Evolutionary conservation across 2,113 vertebrate species (phyloP), one percentile per base, ranked within the genome.

Genomic region (Eclectus roratus): DNA sequence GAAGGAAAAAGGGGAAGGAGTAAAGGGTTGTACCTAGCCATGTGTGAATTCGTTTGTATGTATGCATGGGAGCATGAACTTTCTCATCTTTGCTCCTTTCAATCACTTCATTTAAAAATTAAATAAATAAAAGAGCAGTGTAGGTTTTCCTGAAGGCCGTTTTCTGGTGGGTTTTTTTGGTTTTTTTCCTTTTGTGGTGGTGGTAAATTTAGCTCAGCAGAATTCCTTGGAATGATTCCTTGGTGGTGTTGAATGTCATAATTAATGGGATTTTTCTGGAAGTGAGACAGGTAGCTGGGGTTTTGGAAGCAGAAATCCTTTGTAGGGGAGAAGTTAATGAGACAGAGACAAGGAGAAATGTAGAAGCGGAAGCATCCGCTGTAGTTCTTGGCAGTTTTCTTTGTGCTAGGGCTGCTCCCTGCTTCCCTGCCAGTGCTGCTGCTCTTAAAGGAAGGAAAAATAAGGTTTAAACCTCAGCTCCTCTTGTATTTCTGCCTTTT

Each of bases 191-290:
- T 80, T 27, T 19, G 33, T 72, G 28, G 21, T 85, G 27, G 8
- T 79, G 18, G 19, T 61, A 70, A 66, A 68, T 69, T 88, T 11
- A 95, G 21, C 76, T 93, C 66, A 74, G 83, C 83, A 73, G 72
- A 94, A 86, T 88, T 88, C 80, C 82, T 95, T 92, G 71, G 85
- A 93, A 83, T 53, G 18, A 33, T 71, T 94, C 31, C 39, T 80
- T 60, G 23, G 21, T 78, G 50, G 5, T 85, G 50, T 39, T 81
- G 52, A 76, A 28, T 73, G 71, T 79, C 33, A 25, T 83, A 90
- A 94, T 88, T 89, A 89, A 93, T 91, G 91, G 53, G 55, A 78
- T 84, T 92, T 91, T 56, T 94, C 43, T 88, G 72, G 55, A 90
- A 78, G 24, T 15, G 29, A 2, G 88, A 84, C 82, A 78, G 74